Evolutionary conservation across 1,140 invertebrate species (phyloP).

Genomic region (Centruroides sculpturatus): DNA sequence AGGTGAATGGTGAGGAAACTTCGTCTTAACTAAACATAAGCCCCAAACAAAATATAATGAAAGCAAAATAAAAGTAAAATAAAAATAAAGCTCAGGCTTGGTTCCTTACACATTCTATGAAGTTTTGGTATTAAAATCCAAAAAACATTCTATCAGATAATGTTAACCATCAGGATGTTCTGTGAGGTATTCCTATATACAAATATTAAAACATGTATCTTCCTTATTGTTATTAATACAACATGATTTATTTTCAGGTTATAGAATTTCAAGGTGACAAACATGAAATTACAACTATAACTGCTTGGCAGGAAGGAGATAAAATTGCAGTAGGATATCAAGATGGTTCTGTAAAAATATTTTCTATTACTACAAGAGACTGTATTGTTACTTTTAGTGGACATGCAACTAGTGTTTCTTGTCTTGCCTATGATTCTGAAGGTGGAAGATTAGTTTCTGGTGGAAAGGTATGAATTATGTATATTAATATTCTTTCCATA

Average conservation of each 20-base stretch:
- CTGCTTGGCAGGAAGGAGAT: constrained; percentile 20
- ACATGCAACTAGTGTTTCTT: constrained; percentile 71
- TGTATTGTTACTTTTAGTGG: constrained; percentile 65
- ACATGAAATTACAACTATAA: constrained; percentile 52
- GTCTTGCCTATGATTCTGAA: constrained; percentile 59
- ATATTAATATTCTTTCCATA: no score
- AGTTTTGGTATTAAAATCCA: no score
- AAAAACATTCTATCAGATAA: no score
- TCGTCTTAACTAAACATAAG: no score
- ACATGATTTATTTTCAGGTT: constrained; percentile 33
- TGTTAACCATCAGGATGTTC: no score
- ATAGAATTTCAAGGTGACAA: constrained; percentile 60
- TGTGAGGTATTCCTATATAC: no score
- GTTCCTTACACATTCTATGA: no score
- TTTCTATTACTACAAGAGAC: constrained; percentile 43
- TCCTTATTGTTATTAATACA: constrained; percentile 4
- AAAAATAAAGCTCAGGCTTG: no score
- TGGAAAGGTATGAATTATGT: constrained; percentile 46
- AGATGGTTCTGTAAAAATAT: constrained; percentile 76
- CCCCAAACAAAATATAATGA: no score
- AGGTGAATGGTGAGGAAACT: no score
- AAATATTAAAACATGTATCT: no score
- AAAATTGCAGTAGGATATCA: constrained; percentile 74
- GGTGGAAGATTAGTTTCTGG: constrained; percentile 72
- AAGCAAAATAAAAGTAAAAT: no score